Evolutionary conservation across 2,888 invertebrate genomes (phyloP), one percentile per base, ranked within the genome.

Genomic region (Pardosa pseudoannulata): DNA sequence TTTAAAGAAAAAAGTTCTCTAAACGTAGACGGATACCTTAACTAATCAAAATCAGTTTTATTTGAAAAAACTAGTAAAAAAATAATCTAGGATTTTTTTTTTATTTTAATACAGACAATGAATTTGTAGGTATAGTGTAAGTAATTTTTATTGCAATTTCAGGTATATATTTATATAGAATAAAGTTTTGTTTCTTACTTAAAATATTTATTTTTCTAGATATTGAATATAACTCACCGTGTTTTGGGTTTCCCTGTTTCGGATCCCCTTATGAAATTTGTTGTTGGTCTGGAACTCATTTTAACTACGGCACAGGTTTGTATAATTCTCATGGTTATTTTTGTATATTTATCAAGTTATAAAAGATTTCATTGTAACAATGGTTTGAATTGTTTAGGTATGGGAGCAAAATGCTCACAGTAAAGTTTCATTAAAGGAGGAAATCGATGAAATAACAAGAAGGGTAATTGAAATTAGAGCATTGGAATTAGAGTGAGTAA

Each of bases 391-490:
- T 88, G 16, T 94, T n/a, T n/a, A 97, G 89, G 96, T 97, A 90
- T 98, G 98, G 98, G 97, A 98, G 91, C 94, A 95, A 90, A 96
- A 96, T 89, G 97, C 98, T 0, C 96, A 97, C 90, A 94, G 94
- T 89, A 95, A 95, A 6, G 96, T 98, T 85, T 96, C 96, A 88
- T 92, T 99, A 90, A 93, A 94, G 0, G 93, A 94, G 0, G 93
- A 96, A 85, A 94, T 96, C n/a, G 91, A 94, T 32, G 93, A 93
- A 32, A 93, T 99, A 0, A 96, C 96, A 0, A 94, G 94, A 88
- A 95, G 96, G 90, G 95, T 99, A 72, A 94, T 98, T 68, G 93
- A 94, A 72, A 99, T 98, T 98, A 94, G 98, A 82, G 96, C 96
- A 91, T 91, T 97, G 31, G 98, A 99, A 91, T 93, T 99, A 89